Evolutionary conservation across 2,797 vertebrate genomes (phyloP).

Genomic region (Knipowitschia caucasica): DNA sequence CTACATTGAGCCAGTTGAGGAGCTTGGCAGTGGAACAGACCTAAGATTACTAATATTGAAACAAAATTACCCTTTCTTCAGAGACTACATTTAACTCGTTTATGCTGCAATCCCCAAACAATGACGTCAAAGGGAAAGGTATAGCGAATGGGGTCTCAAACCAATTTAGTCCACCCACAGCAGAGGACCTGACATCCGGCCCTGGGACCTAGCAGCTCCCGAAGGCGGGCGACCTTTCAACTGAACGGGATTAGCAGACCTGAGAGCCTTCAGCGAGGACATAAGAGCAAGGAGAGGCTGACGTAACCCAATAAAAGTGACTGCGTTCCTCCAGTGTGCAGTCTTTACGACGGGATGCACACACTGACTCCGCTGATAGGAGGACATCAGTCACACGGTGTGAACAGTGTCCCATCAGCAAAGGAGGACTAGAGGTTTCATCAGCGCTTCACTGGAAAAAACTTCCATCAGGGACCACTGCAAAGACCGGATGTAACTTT

Average conservation of each 20-base stretch:
- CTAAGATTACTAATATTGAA: slow-evolving; percentile 5
- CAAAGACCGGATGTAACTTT: no score
- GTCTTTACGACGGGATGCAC: slow-evolving; percentile 25
- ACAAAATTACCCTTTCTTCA: not conserved
- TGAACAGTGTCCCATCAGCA: slow-evolving; percentile 34
- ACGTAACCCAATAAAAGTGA: slow-evolving; percentile 43
- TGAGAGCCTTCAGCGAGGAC: slow-evolving; percentile 42
- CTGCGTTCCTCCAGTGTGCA: slow-evolving; percentile 36
- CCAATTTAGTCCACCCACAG: slow-evolving; percentile 35
- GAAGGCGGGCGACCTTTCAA: slow-evolving; percentile 60
- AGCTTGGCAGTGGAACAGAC: not conserved
- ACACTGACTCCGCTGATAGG: slow-evolving; percentile 22
- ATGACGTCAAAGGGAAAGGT: slow-evolving; percentile 2
- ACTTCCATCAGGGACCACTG: not conserved
- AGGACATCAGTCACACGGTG: slow-evolving; percentile 36
- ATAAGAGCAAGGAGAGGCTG: slow-evolving; percentile 19
- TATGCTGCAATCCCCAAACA: slow-evolving; percentile 6
- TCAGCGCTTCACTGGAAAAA: slow-evolving; percentile 10
- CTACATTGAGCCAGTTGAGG: not conserved
- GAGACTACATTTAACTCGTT: slow-evolving; percentile 3
- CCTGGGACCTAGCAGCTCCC: slow-evolving; percentile 38
- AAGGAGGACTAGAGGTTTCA: slow-evolving; percentile 11
- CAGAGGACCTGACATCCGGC: slow-evolving; percentile 31
- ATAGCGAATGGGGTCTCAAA: slow-evolving; percentile 16
- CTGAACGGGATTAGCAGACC: slow-evolving; percentile 60